Percentiles rank a stretch among this genome's conserved stretches.
Evolutionary conservation across 2,797 vertebrate species (phyloP).

Genomic region (Loriculus beryllinus): DNA sequence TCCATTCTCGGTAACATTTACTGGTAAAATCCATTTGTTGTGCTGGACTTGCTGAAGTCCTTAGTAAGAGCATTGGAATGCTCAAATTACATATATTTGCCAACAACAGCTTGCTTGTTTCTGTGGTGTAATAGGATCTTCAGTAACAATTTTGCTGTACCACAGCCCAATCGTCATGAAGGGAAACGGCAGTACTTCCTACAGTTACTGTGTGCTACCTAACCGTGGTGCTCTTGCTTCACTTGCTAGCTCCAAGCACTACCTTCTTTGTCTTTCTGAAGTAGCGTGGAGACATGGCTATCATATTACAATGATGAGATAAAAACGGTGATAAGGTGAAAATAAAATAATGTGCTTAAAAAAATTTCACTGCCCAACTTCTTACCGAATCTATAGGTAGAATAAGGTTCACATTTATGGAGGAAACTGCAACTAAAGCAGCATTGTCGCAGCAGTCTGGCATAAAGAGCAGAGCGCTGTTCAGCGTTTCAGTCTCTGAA

Average conservation of each 20-base stretch:
- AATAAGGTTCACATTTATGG: not conserved
- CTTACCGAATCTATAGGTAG: not conserved
- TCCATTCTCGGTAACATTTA: not conserved
- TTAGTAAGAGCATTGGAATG: not conserved
- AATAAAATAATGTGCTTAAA: not conserved
- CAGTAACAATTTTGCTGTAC: not conserved
- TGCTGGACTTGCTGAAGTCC: not conserved
- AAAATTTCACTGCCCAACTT: not conserved
- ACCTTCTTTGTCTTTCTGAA: not conserved
- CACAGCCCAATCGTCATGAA: not conserved
- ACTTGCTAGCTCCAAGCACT: not conserved
- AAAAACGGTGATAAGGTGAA: not conserved
- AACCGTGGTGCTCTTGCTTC: slow-evolving; percentile 34
- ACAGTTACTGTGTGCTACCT: not conserved
- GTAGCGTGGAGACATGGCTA: not conserved
- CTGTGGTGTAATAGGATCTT: not conserved
- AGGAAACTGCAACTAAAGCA: not conserved
- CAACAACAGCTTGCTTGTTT: not conserved
- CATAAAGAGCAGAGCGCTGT: not conserved
- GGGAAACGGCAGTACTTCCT: not conserved
- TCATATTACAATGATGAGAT: not conserved
- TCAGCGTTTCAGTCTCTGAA: not conserved
- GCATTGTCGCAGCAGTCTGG: not conserved
- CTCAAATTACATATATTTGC: not conserved
- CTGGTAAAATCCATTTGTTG: not conserved